Evolutionary conservation across 1,140 invertebrate species (phyloP).

Genomic region (Drosophila sturtevanti): DNA sequence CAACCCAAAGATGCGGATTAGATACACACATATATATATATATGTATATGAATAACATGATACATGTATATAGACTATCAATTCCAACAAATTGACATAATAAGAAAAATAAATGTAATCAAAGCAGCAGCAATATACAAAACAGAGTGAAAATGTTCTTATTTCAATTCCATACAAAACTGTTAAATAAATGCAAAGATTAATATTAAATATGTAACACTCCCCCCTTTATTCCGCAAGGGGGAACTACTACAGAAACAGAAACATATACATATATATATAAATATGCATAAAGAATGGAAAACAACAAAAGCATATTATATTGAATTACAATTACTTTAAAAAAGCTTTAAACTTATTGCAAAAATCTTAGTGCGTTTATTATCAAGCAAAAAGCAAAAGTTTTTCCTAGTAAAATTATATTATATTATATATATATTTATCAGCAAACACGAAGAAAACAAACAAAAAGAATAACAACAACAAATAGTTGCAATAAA

Average conservation of each 20-base stretch:
- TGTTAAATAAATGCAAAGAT: not conserved
- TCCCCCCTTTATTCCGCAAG: not conserved
- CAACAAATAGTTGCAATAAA: constrained; percentile 57
- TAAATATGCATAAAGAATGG: constrained; percentile 24
- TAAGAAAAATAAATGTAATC: not conserved
- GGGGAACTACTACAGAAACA: constrained; percentile 12
- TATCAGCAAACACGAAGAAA: not conserved
- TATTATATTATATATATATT: constrained; percentile 25
- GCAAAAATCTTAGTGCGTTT: constrained; percentile 68
- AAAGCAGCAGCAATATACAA: not conserved
- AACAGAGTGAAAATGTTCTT: not conserved
- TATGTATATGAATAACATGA: not conserved
- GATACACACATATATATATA: not conserved
- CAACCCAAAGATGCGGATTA: constrained; percentile 59
- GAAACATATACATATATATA: constrained; percentile 40
- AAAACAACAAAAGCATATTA: constrained; percentile 53
- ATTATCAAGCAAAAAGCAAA: constrained; percentile 39
- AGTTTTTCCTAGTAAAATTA: constrained; percentile 68
- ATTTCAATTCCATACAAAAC: not conserved
- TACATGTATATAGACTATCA: not conserved
- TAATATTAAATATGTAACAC: not conserved
- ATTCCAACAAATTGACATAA: constrained; percentile 1
- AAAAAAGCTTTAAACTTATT: constrained; percentile 72
- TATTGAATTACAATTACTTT: constrained; percentile 73
- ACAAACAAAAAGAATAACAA: not conserved